These are phyloP conservation scores for Silurus asotus DNA, from an alignment of 2,113 vertebrate genomes.

Conservation along the genomic window DNA sequence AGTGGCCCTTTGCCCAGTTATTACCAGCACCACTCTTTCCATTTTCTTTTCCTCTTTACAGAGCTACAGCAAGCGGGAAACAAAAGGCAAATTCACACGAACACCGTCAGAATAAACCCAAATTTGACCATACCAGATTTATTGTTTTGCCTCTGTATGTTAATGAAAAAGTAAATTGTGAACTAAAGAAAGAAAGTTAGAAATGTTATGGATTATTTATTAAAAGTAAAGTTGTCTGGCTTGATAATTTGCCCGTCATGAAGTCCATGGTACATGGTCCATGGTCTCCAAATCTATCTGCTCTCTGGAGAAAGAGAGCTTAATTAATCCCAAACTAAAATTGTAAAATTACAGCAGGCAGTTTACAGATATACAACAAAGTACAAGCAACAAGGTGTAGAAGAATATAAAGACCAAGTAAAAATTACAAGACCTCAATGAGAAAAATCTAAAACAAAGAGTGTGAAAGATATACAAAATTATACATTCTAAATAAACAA, in stretches of 20 bases:
- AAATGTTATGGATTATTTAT: constrained; percentile 11
- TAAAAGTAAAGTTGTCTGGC: constrained; percentile 60
- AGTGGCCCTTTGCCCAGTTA: constrained; percentile 58
- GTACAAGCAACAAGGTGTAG: too few species aligned
- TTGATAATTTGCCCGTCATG: constrained; percentile 57
- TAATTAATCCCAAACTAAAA: too few species aligned
- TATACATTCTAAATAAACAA: too few species aligned
- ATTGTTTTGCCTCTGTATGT: neutral
- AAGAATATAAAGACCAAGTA: too few species aligned
- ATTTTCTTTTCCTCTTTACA: neutral
- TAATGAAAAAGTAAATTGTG: too few species aligned
- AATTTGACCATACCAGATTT: neutral
- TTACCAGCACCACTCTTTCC: constrained; percentile 57
- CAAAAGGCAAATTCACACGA: neutral
- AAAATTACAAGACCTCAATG: too few species aligned
- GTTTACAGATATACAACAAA: too few species aligned
- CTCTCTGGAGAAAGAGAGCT: too few species aligned
- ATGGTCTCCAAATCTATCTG: constrained; percentile 59
- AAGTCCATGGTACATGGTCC: constrained; percentile 60
- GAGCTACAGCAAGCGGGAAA: neutral
- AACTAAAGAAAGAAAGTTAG: neutral
- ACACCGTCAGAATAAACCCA: too few species aligned
- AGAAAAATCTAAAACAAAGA: too few species aligned
- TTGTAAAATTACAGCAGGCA: too few species aligned
- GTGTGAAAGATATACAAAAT: too few species aligned